These are phyloP conservation scores for Papilio elwesi DNA, from an alignment of 2,888 invertebrate species.

Conservation along the genomic window DNA sequence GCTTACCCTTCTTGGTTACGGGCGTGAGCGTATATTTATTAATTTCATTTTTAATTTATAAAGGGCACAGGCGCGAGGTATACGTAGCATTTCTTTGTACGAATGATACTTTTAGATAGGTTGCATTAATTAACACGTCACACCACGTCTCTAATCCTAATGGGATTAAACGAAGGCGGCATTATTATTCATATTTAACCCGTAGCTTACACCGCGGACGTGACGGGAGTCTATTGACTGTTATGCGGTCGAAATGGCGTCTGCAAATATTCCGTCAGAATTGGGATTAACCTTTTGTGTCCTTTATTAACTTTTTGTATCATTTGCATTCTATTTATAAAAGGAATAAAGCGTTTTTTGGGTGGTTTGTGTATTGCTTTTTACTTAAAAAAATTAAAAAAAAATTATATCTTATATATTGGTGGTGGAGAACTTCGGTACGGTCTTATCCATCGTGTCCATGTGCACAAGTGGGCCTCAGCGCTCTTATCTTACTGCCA, in stretches of 20 bases:
- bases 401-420: too few relatives aligned
- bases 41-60: too few relatives aligned
- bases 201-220: slow-evolving; percentile 4
- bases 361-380: background rate
- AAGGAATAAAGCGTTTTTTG: background rate
- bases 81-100: too few relatives aligned
- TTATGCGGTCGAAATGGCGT: slow-evolving; percentile 8
- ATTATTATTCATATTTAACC: slow-evolving; percentile 20
- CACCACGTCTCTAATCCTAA: slow-evolving; percentile 21
- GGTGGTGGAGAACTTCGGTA: too few relatives aligned
- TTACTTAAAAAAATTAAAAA: background rate
- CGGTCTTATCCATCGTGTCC: too few relatives aligned
- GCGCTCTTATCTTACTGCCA: too few relatives aligned
- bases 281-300: slow-evolving; percentile 12
- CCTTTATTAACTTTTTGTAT: slow-evolving; percentile 10
- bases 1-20: too few relatives aligned
- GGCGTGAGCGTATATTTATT: too few relatives aligned
- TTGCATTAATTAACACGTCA: background rate
- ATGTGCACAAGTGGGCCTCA: too few relatives aligned
- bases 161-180: slow-evolving; percentile 39
- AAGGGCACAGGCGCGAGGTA: too few relatives aligned
- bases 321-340: slow-evolving; percentile 2
- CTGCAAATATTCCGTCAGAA: slow-evolving; percentile 11
- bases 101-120: too few relatives aligned
- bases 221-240: slow-evolving; percentile 19